Conservation (phyloP, 37 sponge, comb jelly and placozoan species). For the Halisarca cf. caerulea region DNA sequence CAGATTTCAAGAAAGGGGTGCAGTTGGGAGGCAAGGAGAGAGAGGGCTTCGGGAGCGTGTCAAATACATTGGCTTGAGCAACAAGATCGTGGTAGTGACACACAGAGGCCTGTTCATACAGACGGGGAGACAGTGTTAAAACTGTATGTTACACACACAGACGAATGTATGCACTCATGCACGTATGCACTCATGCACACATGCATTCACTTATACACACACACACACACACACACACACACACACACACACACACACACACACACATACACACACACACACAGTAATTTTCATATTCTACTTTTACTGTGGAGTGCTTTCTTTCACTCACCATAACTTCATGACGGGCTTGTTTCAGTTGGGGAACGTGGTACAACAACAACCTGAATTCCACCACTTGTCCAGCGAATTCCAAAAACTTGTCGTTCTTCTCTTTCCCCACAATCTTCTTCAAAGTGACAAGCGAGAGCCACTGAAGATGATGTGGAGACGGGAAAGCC, state of each 20-base stretch:
- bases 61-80: slow-evolving; percentile 1
- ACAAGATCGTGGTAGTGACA: slow-evolving; percentile 63
- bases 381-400: slow-evolving; percentile 57
- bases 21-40: slow-evolving; percentile 11
- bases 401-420: slow-evolving; percentile 19
- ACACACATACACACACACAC: no score
- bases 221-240: no score
- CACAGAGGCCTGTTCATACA: neutral
- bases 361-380: slow-evolving; percentile 41
- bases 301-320: no score
- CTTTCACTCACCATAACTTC: slow-evolving; percentile 50
- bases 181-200: no score
- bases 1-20: slow-evolving; percentile 34
- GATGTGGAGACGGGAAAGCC: slow-evolving; percentile 71
- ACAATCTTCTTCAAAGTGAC: slow-evolving; percentile 21
- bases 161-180: no score
- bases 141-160: no score
- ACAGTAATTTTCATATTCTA: no score
- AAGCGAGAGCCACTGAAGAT: slow-evolving; percentile 62
- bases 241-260: no score
- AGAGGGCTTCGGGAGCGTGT: neutral
- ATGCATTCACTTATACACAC: no score
- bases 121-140: no score
- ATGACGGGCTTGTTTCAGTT: slow-evolving; percentile 12
- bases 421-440: neutral